phyloP scores from a whole-genome alignment of 1,140 invertebrate species.

The Drosophila varians region DNA sequence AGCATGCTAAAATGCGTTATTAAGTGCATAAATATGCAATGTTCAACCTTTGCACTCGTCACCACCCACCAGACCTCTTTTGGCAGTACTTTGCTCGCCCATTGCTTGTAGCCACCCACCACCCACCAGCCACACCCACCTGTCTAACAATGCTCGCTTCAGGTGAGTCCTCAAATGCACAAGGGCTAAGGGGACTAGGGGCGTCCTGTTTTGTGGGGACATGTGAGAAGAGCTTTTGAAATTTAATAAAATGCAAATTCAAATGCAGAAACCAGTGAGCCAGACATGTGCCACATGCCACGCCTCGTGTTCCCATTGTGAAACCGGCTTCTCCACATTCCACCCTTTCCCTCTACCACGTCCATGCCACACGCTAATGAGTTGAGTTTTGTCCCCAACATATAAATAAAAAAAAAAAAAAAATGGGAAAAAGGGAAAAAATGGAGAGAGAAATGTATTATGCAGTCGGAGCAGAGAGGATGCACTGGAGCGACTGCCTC shows the following conservation, averaged over 20 bases:
- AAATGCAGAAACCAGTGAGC: constrained; percentile 59
- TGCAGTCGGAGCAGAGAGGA: constrained; percentile 57
- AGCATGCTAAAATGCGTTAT: constrained; percentile 81
- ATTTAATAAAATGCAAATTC: constrained; percentile 82
- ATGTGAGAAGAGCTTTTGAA: constrained; percentile 71
- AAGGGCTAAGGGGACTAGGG: neutral
- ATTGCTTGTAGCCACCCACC: too few relatives aligned
- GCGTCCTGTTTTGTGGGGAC: constrained; percentile 16
- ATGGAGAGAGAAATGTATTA: constrained; percentile 44
- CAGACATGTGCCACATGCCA: constrained; percentile 69
- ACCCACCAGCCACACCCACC: constrained; percentile 3
- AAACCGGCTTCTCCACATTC: neutral
- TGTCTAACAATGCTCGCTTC: constrained; percentile 54
- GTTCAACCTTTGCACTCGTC: constrained; percentile 42
- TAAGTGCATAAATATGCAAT: constrained; percentile 82
- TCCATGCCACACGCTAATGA: constrained; percentile 64
- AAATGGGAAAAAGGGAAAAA: too few relatives aligned
- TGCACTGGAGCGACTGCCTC: constrained; percentile 51
- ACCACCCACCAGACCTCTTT: constrained; percentile 2
- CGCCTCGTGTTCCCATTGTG: constrained; percentile 47
- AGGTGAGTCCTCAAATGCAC: constrained; percentile 51
- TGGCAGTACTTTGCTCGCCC: constrained; percentile 17
- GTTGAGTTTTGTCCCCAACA: constrained; percentile 54
- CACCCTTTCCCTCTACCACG: neutral
- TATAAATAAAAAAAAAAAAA: constrained; percentile 21